phyloP scores from a whole-genome alignment of 2,797 vertebrate genomes.

The Epinephelus malabaricus region DNA sequence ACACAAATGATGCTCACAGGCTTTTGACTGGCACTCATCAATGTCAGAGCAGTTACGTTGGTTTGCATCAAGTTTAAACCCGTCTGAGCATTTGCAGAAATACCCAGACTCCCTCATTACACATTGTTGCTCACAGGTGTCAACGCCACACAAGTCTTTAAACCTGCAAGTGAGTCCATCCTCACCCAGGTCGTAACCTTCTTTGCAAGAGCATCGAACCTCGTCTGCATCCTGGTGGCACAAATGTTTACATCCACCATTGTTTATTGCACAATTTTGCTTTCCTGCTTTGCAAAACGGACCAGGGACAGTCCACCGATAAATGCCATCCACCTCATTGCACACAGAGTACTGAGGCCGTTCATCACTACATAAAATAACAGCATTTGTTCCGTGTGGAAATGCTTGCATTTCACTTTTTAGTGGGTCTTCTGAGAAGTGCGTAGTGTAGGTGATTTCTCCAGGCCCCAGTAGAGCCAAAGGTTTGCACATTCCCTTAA shows the following conservation, averaged over 20 bases:
- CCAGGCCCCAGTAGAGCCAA: conserved; percentile 68
- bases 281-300: conserved; percentile 70
- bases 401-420: conserved; percentile 59
- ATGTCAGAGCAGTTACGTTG: conserved; percentile 76
- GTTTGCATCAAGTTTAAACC: conserved; percentile 74
- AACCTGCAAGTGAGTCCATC: conserved; percentile 72
- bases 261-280: conserved; percentile 62
- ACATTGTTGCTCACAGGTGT: conserved; percentile 76
- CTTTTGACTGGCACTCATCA: conserved; percentile 74
- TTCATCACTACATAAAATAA: conserved; percentile 57
- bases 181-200: conserved; percentile 71
- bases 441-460: conserved; percentile 70
- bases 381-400: conserved; percentile 76
- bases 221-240: conserved; percentile 55
- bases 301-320: conserved; percentile 70
- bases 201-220: conserved; percentile 72
- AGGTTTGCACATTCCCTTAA: conserved; percentile 83
- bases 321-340: not conserved
- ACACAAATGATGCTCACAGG: conserved; percentile 72
- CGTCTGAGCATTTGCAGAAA: conserved; percentile 75
- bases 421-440: conserved; percentile 72
- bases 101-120: conserved; percentile 45
- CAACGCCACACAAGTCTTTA: conserved; percentile 61
- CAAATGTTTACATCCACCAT: conserved; percentile 81
- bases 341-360: conserved; percentile 46